Base-by-base conservation (phyloP, 2,797 vertebrate genomes). In the Thalassophryne amazonica region DNA sequence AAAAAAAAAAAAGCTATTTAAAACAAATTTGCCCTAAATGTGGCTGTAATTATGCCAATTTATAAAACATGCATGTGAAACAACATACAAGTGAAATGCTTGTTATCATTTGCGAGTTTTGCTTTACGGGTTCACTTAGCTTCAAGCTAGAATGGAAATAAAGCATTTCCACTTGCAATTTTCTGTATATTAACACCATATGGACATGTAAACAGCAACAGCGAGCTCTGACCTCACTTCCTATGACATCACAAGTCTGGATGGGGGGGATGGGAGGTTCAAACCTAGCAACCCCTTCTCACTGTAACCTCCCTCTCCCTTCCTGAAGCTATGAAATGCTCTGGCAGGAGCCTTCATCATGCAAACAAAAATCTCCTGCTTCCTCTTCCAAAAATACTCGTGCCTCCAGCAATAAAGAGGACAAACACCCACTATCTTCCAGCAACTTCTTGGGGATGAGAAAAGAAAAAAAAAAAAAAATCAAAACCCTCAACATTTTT, bases 201-300 rank as follows among this genome's bases (percentile, higher is more conserved):
- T 16, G 37, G 33, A 73, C 3, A 19, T 40, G 64, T 36, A 66
- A 33, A 42, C 45, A 55, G 17, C 23, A 18, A 69, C 16, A 60
- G 65, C 38, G 75, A 59, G 46, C 43, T 55, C 69, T 79, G 47
- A 81, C 73, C 71, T 74, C 71, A 84, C 73, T 75, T 86, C 80
- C 80, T 75, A 69, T 78, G 71, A 85, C 76, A 84, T 79, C 63
- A 71, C 52, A 52, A 81, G 80, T 59, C 61, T 73, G 72, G 49
- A 69, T 76, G 76, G 85, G 83, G n/a, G 63, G 83, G 82, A 85
- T 70, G 81, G 85, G 78, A 76, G 61, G 58, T 39, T 53, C 31
- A 58, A 70, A 81, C 78, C 67, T 67, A 61, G 14, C 71, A 59
- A n/a, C 71, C 64, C 49, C 57, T 38, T 25, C 31, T 49, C 45